phyloP scores from a whole-genome alignment of 2,113 vertebrate genomes.

The Gopherus evgoodei region DNA sequence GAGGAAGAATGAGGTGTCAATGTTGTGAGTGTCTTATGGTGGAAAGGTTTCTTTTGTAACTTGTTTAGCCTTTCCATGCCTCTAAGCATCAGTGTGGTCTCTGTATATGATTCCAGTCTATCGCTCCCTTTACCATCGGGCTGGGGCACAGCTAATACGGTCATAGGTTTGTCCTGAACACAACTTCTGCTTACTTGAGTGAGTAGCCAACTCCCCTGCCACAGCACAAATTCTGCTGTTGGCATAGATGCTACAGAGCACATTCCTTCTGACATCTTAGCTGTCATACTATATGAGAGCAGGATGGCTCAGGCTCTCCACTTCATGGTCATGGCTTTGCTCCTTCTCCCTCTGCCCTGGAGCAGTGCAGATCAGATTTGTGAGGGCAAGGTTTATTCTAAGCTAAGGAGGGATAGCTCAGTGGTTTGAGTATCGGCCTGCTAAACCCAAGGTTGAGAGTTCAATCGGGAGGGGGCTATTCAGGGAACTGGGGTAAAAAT shows the following conservation, averaged over 20 bases:
- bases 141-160: neutral
- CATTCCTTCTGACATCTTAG: neutral
- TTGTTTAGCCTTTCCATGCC: too few species aligned
- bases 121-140: neutral
- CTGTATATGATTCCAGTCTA: too few species aligned
- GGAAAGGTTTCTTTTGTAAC: too few species aligned
- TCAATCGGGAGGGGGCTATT: too few species aligned
- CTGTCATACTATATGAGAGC: neutral
- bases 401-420: neutral
- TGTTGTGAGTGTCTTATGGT: neutral
- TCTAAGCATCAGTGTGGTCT: too few species aligned
- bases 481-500: too few species aligned
- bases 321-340: rapidly evolving
- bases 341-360: neutral
- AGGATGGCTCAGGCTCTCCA: neutral
- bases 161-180: neutral
- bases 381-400: neutral
- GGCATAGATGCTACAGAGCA: neutral
- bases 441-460: too few species aligned
- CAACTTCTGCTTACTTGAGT: neutral
- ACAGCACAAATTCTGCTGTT: neutral
- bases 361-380: neutral
- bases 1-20: neutral
- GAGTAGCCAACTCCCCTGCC: neutral
- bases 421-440: too few species aligned